These are phyloP conservation scores for Sapayoa aenigma DNA, from an alignment of 2,113 vertebrate genomes.

Conservation along the genomic window DNA sequence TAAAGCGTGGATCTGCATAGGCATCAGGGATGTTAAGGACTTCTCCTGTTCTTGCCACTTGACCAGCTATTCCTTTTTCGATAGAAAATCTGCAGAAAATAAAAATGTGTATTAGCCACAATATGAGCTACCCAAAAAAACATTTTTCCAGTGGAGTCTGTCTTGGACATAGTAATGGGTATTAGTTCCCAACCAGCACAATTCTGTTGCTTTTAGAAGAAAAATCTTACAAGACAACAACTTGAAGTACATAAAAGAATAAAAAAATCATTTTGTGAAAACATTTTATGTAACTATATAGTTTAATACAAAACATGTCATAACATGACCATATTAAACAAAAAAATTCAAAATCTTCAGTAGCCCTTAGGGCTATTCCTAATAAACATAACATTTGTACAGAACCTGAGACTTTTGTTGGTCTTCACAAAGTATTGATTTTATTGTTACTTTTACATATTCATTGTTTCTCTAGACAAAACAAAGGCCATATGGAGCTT, in stretches of 20 bases:
- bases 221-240: neutral
- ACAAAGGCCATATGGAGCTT: neutral
- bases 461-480: neutral
- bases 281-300: neutral
- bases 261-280: neutral
- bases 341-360: neutral
- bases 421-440: neutral
- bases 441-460: neutral
- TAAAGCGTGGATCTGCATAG: slow-evolving; percentile 98
- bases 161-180: neutral
- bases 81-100: slow-evolving; percentile 90
- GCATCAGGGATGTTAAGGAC: slow-evolving; percentile 98
- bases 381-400: neutral
- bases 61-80: slow-evolving; percentile 98
- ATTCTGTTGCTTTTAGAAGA: slow-evolving; percentile 24
- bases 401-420: neutral
- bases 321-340: neutral
- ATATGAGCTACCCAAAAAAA: neutral
- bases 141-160: neutral
- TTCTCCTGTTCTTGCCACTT: slow-evolving; percentile 95
- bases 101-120: neutral
- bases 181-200: neutral
- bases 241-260: neutral
- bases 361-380: neutral
- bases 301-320: neutral